Evolutionary conservation across 2,888 invertebrate species (phyloP).

Genomic region (Macaria liturata): DNA sequence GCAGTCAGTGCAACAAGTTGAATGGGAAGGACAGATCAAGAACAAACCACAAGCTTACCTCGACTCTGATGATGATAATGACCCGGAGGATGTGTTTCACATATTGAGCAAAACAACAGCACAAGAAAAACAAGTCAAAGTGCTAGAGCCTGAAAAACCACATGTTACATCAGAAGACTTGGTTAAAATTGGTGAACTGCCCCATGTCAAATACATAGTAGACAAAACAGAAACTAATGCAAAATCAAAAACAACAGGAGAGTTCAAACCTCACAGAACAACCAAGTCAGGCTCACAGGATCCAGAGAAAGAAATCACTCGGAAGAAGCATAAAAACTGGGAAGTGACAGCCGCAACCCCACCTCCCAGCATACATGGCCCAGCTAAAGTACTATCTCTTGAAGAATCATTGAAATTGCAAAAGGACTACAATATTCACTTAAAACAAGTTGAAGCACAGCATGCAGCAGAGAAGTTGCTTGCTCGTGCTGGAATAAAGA

Average conservation of each 20-base stretch:
- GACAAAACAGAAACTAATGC: slow-evolving; percentile 69
- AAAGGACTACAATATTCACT: slow-evolving; percentile 71
- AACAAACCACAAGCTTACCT: slow-evolving; percentile 54
- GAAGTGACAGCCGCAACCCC: slow-evolving; percentile 86
- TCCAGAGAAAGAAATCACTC: slow-evolving; percentile 77
- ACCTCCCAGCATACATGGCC: slow-evolving; percentile 80
- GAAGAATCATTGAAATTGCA: slow-evolving; percentile 83
- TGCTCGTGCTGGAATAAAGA: slow-evolving; percentile 62
- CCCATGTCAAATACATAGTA: slow-evolving; percentile 81
- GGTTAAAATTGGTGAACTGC: slow-evolving; percentile 66
- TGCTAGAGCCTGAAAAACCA: slow-evolving; percentile 68
- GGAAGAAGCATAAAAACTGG: slow-evolving; percentile 81
- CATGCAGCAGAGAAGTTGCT: slow-evolving; percentile 83
- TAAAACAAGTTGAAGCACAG: slow-evolving; percentile 77
- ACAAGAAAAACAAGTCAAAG: slow-evolving; percentile 75
- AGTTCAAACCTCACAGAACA: slow-evolving; percentile 84
- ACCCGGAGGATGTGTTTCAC: slow-evolving; percentile 82
- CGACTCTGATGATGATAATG: slow-evolving; percentile 84
- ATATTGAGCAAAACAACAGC: slow-evolving; percentile 82
- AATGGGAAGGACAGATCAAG: slow-evolving; percentile 82
- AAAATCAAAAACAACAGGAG: slow-evolving; percentile 55
- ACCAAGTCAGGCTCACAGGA: slow-evolving; percentile 80
- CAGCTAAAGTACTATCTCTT: slow-evolving; percentile 76
- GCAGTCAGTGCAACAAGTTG: slow-evolving; percentile 77
- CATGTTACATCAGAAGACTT: slow-evolving; percentile 80